These are phyloP conservation scores for Palloptera scutellata DNA, from an alignment of 2,888 invertebrate species.

Conservation along the genomic window DNA sequence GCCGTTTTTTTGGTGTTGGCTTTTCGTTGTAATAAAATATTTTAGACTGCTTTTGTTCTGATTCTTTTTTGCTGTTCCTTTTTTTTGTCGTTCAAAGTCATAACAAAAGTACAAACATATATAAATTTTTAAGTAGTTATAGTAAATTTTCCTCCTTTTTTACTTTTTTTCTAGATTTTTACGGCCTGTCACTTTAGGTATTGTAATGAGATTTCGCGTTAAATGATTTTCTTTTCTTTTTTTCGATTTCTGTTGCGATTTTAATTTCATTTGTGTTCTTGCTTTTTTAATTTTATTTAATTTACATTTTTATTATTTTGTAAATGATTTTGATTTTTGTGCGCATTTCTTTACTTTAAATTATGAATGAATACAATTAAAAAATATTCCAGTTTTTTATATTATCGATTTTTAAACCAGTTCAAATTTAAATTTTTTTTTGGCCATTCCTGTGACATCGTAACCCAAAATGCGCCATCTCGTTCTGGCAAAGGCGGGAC, in stretches of 20 bases:
- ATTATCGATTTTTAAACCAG: background rate
- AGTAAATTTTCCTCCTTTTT: too few relatives aligned
- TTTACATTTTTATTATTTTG: background rate
- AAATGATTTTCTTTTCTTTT: background rate
- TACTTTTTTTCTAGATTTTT: slow-evolving; percentile 4
- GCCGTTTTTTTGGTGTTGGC: too few relatives aligned
- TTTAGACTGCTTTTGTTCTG: too few relatives aligned
- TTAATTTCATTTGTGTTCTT: background rate
- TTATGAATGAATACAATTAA: background rate
- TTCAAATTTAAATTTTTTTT: background rate
- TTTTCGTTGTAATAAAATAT: too few relatives aligned
- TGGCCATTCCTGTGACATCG: background rate
- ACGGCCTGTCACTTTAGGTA: slow-evolving; percentile 22
- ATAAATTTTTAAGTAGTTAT: too few relatives aligned
- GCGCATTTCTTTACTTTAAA: background rate
- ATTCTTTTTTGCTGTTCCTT: too few relatives aligned
- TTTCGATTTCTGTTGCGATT: background rate
- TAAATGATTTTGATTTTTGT: background rate
- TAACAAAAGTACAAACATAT: background rate
- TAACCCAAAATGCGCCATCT: too few relatives aligned
- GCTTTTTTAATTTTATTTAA: background rate
- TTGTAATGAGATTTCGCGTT: slow-evolving; percentile 40
- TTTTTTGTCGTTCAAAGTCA: background rate
- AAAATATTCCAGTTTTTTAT: too few relatives aligned
- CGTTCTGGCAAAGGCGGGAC: too few relatives aligned